Conservation (phyloP, 2,797 vertebrate genomes). For the Stomatorhinus walkeri region DNA sequence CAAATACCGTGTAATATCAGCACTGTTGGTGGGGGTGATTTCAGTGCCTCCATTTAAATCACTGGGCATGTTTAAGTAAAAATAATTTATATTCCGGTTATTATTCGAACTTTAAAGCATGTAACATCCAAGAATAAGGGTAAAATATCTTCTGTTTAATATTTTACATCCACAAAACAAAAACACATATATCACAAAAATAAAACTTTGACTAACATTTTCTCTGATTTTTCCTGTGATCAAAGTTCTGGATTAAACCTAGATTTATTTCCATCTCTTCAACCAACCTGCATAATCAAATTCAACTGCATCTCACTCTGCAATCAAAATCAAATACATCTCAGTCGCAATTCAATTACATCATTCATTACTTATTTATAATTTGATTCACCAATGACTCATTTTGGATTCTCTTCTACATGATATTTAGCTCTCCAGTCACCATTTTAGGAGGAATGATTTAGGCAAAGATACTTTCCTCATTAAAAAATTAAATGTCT, state of each 20-base stretch:
- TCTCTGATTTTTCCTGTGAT: neutral
- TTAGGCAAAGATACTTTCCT: neutral
- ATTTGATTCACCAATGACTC: neutral
- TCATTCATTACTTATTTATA: slow-evolving; percentile 6
- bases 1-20: neutral
- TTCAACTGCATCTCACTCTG: neutral
- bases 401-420: neutral
- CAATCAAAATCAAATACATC: slow-evolving; percentile 6
- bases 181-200: neutral
- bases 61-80: neutral
- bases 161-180: neutral
- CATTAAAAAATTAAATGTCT: neutral
- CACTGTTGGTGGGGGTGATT: neutral
- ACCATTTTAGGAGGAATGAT: slow-evolving; percentile 1
- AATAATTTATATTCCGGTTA: neutral
- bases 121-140: neutral
- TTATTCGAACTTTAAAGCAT: neutral
- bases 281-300: slow-evolving; percentile 1
- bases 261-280: neutral
- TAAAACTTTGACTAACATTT: neutral
- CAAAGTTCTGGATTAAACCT: neutral
- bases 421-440: neutral
- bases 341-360: slow-evolving; percentile 4
- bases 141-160: neutral
- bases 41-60: neutral